Evolutionary conservation across 2,113 vertebrate species (phyloP).

Genomic region (Puffinus mauretanicus): DNA sequence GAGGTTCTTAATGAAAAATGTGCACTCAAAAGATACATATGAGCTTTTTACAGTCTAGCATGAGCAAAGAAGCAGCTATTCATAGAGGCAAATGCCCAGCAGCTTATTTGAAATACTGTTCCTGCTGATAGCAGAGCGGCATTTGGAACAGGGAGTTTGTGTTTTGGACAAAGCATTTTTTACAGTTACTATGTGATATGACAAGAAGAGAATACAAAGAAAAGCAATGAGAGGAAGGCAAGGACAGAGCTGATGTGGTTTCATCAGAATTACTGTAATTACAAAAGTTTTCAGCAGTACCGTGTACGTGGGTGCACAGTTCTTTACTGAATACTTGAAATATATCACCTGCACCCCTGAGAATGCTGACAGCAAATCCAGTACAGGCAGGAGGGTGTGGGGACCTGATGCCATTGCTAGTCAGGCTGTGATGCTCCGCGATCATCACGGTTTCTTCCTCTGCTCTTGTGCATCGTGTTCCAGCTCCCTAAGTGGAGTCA

Average conservation of each 20-base stretch:
- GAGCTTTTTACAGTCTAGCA: conserved; percentile 6
- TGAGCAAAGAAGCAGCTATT: conserved; percentile 41
- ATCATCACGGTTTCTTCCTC: background rate
- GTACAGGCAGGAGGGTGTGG: background rate
- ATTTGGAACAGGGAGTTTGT: conserved; percentile 25
- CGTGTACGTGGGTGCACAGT: background rate
- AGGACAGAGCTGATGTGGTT: conserved; percentile 15
- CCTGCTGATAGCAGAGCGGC: background rate
- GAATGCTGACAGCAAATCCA: background rate
- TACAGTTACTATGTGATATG: background rate
- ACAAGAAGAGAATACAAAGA: conserved; percentile 21
- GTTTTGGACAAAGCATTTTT: conserved; percentile 55
- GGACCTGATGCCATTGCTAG: background rate
- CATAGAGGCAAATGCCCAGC: conserved; percentile 41
- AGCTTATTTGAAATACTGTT: conserved; percentile 34
- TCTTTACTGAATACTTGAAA: conserved; percentile 4
- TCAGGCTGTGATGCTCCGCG: background rate
- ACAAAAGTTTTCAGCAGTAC: conserved; percentile 46
- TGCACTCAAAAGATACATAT: conserved; percentile 7
- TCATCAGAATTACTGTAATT: conserved; percentile 51
- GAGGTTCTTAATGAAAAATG: conserved; percentile 38
- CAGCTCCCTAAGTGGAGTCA: background rate
- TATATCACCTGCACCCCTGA: background rate
- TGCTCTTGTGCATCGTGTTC: background rate
- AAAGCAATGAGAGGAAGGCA: conserved; percentile 9